These are phyloP conservation scores for Chauna torquata DNA, from an alignment of 2,113 vertebrate species.

Conservation along the genomic window DNA sequence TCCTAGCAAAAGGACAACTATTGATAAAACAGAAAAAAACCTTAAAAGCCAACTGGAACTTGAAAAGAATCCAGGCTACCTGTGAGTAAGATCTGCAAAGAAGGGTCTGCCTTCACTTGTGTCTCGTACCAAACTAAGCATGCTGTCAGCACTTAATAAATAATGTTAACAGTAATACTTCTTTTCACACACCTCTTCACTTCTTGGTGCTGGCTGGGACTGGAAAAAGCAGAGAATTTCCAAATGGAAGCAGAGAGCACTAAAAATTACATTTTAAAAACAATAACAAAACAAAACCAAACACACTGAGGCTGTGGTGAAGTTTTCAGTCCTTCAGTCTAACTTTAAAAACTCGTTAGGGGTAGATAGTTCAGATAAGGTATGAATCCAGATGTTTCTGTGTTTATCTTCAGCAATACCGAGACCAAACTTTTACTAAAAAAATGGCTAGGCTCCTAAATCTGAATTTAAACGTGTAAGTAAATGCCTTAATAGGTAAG, in stretches of 20 bases:
- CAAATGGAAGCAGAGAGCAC: slow-evolving; percentile 33
- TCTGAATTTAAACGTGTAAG: slow-evolving; percentile 31
- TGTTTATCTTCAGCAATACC: slow-evolving; percentile 13
- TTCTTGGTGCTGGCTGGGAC: neutral
- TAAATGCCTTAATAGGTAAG: slow-evolving; percentile 37
- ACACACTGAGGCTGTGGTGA: neutral
- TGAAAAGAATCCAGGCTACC: slow-evolving; percentile 31
- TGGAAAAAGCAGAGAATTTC: slow-evolving; percentile 26
- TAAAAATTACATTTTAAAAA: slow-evolving; percentile 38
- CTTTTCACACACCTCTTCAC: slow-evolving; percentile 42
- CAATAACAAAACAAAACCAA: slow-evolving; percentile 25
- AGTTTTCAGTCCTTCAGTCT: slow-evolving; percentile 15
- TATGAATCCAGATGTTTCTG: slow-evolving; percentile 61
- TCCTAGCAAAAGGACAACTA: neutral
- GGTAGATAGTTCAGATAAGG: slow-evolving; percentile 56
- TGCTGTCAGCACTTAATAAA: slow-evolving; percentile 54
- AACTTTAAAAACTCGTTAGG: slow-evolving; percentile 45
- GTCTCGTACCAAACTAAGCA: neutral
- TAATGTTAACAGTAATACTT: slow-evolving; percentile 15
- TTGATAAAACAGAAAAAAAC: neutral
- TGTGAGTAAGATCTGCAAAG: neutral
- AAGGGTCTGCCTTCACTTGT: slow-evolving; percentile 10
- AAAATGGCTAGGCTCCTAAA: slow-evolving; percentile 9
- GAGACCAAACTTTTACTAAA: neutral
- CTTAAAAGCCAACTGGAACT: slow-evolving; percentile 21